Evolutionary conservation across 2,888 invertebrate species (phyloP).

Genomic region (Dioctria rufipes): DNA sequence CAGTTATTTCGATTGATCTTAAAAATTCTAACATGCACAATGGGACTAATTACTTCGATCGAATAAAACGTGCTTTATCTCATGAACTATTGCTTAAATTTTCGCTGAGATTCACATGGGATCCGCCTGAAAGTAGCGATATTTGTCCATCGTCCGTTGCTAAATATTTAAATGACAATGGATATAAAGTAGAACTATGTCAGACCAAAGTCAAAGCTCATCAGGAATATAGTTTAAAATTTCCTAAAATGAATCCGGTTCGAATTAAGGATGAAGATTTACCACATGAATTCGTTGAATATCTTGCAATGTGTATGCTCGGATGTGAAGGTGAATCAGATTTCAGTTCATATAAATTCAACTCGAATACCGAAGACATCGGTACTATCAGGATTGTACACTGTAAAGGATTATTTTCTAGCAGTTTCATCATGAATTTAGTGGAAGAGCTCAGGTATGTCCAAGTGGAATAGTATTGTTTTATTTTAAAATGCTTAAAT

Average conservation of each 20-base stretch:
- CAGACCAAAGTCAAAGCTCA: conserved; percentile 68
- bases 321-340: conserved; percentile 68
- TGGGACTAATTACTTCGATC: conserved; percentile 49
- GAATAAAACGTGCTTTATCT: conserved; percentile 54
- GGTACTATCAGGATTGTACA: conserved; percentile 44
- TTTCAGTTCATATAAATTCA: conserved; percentile 66
- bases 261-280: conserved; percentile 63
- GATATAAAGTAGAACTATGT: conserved; percentile 71
- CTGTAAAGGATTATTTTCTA: conserved; percentile 73
- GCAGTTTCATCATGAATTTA: conserved; percentile 68
- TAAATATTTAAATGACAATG: conserved; percentile 73
- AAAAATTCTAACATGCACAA: conserved; percentile 50
- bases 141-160: conserved; percentile 77
- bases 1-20: conserved; percentile 55
- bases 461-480: not conserved
- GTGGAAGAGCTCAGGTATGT: conserved; percentile 67
- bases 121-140: conserved; percentile 70
- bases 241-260: conserved; percentile 67
- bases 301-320: conserved; percentile 74
- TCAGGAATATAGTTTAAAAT: conserved; percentile 67
- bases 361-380: conserved; percentile 65
- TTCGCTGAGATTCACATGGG: conserved; percentile 69
- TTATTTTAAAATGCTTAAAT: conserved; percentile 57
- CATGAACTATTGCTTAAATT: conserved; percentile 50
- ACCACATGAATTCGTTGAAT: conserved; percentile 72